phyloP scores from a whole-genome alignment of 2,888 invertebrate species.

The Lasius platythorax region DNA sequence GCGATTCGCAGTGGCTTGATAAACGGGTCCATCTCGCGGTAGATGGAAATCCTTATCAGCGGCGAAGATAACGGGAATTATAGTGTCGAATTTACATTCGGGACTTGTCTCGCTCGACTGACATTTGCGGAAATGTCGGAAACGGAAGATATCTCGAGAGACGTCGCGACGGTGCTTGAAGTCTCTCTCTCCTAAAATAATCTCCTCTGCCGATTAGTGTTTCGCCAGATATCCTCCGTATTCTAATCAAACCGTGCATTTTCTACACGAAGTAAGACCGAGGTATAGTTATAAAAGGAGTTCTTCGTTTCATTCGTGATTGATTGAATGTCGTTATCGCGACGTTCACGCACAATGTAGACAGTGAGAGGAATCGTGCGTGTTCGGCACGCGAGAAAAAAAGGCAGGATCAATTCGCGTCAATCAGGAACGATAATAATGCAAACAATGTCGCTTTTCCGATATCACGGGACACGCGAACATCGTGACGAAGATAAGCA shows the following conservation, averaged over 20 bases:
- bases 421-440: constrained; percentile 35
- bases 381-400: constrained; percentile 4
- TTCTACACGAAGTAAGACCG: neutral
- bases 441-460: constrained; percentile 25
- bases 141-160: constrained; percentile 54
- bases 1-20: neutral
- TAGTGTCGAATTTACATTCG: constrained; percentile 47
- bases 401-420: neutral
- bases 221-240: constrained; percentile 3
- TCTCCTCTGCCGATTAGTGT: constrained; percentile 27
- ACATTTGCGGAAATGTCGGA: constrained; percentile 52
- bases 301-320: constrained; percentile 21
- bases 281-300: neutral
- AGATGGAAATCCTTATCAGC: constrained; percentile 53
- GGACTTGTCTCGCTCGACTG: constrained; percentile 38
- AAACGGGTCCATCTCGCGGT: neutral
- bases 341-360: neutral
- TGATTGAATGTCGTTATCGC: constrained; percentile 39
- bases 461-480: constrained; percentile 15
- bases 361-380: neutral
- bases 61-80: constrained; percentile 26
- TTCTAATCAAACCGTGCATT: constrained; percentile 2
- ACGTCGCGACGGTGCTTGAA: constrained; percentile 29
- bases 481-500: constrained; percentile 1
- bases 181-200: constrained; percentile 55